Evolutionary conservation across 2,888 invertebrate species (phyloP).

Genomic region (Lissocephala sabroskyi): DNA sequence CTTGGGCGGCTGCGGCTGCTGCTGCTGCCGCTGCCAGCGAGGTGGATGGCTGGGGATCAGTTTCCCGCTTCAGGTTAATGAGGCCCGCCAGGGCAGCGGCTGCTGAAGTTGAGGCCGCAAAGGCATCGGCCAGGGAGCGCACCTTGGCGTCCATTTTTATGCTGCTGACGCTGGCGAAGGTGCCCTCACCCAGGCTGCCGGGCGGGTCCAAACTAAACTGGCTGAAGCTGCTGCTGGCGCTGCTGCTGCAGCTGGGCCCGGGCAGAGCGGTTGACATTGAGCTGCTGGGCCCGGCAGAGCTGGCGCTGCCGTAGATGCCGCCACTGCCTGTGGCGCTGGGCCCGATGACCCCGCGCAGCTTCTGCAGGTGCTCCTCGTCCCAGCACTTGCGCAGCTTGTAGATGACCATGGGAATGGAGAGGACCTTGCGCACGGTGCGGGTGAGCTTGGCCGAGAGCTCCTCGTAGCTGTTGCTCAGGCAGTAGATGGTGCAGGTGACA

Average conservation of each 20-base stretch:
- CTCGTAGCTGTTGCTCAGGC: constrained; percentile 74
- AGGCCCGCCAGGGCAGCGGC: constrained; percentile 49
- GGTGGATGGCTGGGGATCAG: constrained; percentile 31
- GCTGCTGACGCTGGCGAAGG: constrained; percentile 25
- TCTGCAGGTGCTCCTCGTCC: constrained; percentile 81
- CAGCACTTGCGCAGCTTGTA: constrained; percentile 89
- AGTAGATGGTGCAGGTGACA: constrained; percentile 84
- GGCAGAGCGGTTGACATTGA: constrained; percentile 6
- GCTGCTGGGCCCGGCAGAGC: constrained; percentile 19
- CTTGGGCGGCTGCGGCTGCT: constrained; percentile 18
- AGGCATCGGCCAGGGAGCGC: constrained; percentile 42
- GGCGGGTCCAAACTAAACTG: constrained; percentile 20
- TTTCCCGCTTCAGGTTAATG: constrained; percentile 44
- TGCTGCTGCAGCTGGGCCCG: background rate
- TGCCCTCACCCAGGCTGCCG: constrained; percentile 13
- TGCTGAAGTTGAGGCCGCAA: constrained; percentile 56
- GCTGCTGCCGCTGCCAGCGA: constrained; percentile 10
- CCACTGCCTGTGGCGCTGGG: constrained; percentile 15
- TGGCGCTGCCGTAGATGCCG: constrained; percentile 18
- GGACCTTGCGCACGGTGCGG: constrained; percentile 86
- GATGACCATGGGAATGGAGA: constrained; percentile 94
- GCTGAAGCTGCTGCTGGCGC: constrained; percentile 5
- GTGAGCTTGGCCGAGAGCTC: constrained; percentile 72
- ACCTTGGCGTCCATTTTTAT: constrained; percentile 54
- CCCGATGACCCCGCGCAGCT: constrained; percentile 62